Conservation (phyloP, 64 coral and sea anemone genomes). For the Montipora efflorescens region DNA sequence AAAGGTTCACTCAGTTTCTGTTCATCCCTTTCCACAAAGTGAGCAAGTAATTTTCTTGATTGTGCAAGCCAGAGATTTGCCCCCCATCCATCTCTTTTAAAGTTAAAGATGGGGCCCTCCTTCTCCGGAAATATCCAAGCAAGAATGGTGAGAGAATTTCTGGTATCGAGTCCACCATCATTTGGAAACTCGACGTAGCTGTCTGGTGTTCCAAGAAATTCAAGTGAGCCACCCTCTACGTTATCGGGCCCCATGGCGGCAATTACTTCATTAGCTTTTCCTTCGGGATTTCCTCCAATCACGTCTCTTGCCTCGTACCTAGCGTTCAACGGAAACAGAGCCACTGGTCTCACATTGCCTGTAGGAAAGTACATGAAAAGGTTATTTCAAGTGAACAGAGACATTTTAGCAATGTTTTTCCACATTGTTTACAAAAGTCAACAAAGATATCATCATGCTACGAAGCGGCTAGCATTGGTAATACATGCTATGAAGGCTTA, state of each 20-base stretch:
- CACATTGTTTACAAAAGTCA: no score
- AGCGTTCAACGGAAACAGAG: conserved; percentile 50
- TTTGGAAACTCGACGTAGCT: conserved; percentile 66
- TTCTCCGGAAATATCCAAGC: conserved; percentile 46
- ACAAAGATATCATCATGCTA: no score
- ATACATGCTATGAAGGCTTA: no score
- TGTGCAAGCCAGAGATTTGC: conserved; percentile 42
- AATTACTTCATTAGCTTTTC: background rate
- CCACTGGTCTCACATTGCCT: conserved; percentile 28
- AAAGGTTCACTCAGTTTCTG: background rate
- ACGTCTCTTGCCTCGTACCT: conserved; percentile 43
- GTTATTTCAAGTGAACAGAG: background rate
- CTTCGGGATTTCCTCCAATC: conserved; percentile 15
- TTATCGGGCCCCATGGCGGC: conserved; percentile 9
- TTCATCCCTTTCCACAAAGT: background rate
- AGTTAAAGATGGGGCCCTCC: conserved; percentile 54
- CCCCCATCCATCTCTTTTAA: conserved; percentile 24
- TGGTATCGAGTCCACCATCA: conserved; percentile 34
- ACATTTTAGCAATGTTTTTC: no score
- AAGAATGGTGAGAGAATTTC: conserved; percentile 37
- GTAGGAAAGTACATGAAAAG: background rate
- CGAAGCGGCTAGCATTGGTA: no score
- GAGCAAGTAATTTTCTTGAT: conserved; percentile 16
- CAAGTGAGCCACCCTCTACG: conserved; percentile 25
- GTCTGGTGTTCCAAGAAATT: conserved; percentile 38